Base-by-base conservation (phyloP, 2,888 invertebrate species). In the Arrhopalites spinosus region DNA sequence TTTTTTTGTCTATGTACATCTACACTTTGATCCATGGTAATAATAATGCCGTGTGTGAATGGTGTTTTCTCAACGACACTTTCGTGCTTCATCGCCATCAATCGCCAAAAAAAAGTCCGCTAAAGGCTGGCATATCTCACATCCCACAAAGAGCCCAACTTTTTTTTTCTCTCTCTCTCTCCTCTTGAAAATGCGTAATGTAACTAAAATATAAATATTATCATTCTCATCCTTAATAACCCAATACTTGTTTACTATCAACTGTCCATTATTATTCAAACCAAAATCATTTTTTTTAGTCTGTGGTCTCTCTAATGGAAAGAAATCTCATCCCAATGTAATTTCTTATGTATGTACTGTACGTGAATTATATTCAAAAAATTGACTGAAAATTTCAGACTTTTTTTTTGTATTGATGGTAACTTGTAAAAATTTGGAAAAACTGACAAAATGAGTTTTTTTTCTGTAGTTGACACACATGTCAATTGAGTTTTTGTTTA, bases 21-120 rank as follows among this genome's bases (percentile, higher is more conserved):
- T n/a, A n/a, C n/a, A n/a, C n/a, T n/a, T 59, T 59, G 59, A 59
- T 59, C 59, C 59, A 59, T 59, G n/a, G 59, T 66, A 66, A 45
- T 66, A 43, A 66, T 66, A 66, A 66, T 66, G 43, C 64, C 66
- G 66, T 72, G 76, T 76, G 76, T 76, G 73, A 75, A 79, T 76
- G 73, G 75, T 74, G 72, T 77, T 75, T 79, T 76, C 75, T 78
- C 75, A 78, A 80, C 78, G 80, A 80, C 80, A 80, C 80, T 80
- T 79, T 78, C 80, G 79, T 80, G 80, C 75, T 77, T 77, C 77
- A 75, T 74, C 74, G 73, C 79, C 79, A 80, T 80, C 80, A 80
- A 80, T 80, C 75, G 74, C 36, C 75, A 75, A 77, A 36, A 11
- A 36, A 11, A 36, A 78, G 78, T 80, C 80, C 70, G 73, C 73